These are phyloP conservation scores for Cyclina sinensis DNA, from an alignment of 1,140 invertebrate genomes.

Conservation along the genomic window DNA sequence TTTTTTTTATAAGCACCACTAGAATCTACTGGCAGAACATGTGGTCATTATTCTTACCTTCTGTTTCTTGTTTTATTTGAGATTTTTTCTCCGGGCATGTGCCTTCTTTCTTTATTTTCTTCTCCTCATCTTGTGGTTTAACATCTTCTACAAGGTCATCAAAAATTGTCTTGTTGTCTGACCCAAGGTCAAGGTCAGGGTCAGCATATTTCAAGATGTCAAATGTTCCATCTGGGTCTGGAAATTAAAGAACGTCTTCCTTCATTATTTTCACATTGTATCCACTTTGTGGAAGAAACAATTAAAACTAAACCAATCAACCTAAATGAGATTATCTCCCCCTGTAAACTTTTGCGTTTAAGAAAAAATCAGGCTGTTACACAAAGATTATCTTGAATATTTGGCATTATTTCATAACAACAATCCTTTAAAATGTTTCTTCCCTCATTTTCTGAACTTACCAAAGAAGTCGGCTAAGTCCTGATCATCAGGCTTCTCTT, in stretches of 20 bases:
- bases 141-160: slow-evolving; percentile 87
- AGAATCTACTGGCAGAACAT: not conserved
- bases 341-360: too few relatives aligned
- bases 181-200: slow-evolving; percentile 93
- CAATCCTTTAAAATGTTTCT: too few relatives aligned
- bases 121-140: slow-evolving; percentile 75
- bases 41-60: not conserved
- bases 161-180: slow-evolving; percentile 80
- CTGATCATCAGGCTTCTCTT: slow-evolving; percentile 82
- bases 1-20: too few relatives aligned
- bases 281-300: too few relatives aligned
- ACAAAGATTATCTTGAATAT: too few relatives aligned
- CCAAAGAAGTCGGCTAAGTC: slow-evolving; percentile 79
- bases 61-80: slow-evolving; percentile 32
- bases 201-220: slow-evolving; percentile 98
- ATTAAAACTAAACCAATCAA: too few relatives aligned
- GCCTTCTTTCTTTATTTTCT: slow-evolving; percentile 64
- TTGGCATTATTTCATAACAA: too few relatives aligned
- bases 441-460: too few relatives aligned
- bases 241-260: too few relatives aligned
- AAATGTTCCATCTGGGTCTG: slow-evolving; percentile 95
- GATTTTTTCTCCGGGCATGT: slow-evolving; percentile 67
- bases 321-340: too few relatives aligned
- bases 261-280: too few relatives aligned
- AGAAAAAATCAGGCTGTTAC: too few relatives aligned